Base-by-base conservation (phyloP, 2,113 vertebrate species). In the Phasianus colchicus region DNA sequence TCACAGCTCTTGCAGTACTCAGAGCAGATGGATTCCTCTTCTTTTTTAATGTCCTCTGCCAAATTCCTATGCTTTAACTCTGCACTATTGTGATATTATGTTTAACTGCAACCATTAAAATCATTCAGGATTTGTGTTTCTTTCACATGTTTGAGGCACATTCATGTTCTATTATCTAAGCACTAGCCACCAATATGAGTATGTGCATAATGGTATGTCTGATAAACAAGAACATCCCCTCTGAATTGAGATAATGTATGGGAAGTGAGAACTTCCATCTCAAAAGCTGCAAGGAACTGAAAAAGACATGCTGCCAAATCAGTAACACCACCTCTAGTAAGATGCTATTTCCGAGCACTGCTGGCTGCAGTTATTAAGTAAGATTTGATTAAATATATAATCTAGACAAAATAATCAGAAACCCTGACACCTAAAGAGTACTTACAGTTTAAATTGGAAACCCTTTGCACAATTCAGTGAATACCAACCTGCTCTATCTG, bases 401-500 rank as follows among this genome's bases (percentile, higher is more conserved):
- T 40, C 3, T 58, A 76, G 74, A 76, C 11, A 80, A 89, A 94
- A 77, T 18, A 54, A 72, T 29, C n/a, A 66, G 36, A 83, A 94
- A 34, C 11, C 12, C 5, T 54, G 20, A 42, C 27, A 79, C 32
- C 66, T 18, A 61, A 7, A n/a, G 61, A 0, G 5, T 20, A 57
- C 12, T 72, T 52, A 24, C 38, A 32, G 66, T 74, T 55, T 48
- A 67, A 10, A 30, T 2, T 61, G 55, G 27, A 48, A 90, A 16
- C 2, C 47, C 29, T 52, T 24, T n/a, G 40, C 48, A 63, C 1
- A 74, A 61, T 2, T 16, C 60, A 86, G 61, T 83, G 75, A 96
- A 84, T 97, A 99, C 99, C 99, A 97, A 99, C 99, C 99, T 99
- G 99, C 19, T 99, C 98, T 97, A 99, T 99, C 97, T 99, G 99